These are phyloP conservation scores for Acrobasis repandana DNA, from an alignment of 2,888 invertebrate genomes.

Conservation along the genomic window DNA sequence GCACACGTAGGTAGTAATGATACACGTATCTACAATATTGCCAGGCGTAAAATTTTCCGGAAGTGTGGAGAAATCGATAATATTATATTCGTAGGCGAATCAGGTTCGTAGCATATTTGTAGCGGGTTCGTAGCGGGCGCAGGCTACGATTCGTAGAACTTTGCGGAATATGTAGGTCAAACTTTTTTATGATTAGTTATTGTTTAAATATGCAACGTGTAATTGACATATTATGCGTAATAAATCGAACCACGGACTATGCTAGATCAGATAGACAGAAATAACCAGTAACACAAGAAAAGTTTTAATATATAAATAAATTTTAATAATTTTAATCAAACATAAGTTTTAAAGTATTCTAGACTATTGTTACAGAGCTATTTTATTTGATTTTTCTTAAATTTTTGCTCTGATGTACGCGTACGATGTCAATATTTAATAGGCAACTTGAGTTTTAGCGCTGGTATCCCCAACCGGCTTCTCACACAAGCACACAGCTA, in stretches of 20 bases:
- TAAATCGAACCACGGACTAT: too few relatives aligned
- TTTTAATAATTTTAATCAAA: too few relatives aligned
- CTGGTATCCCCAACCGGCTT: constrained; percentile 53
- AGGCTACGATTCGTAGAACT: not conserved
- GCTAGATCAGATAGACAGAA: too few relatives aligned
- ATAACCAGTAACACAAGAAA: too few relatives aligned
- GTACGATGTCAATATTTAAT: not conserved
- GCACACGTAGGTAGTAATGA: not conserved
- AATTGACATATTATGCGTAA: too few relatives aligned
- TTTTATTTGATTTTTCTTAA: too few relatives aligned
- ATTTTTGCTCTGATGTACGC: too few relatives aligned
- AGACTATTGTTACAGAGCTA: too few relatives aligned
- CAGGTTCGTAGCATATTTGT: not conserved
- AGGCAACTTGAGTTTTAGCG: not conserved
- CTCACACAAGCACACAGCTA: constrained; percentile 56
- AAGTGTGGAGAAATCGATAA: not conserved
- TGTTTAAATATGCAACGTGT: too few relatives aligned
- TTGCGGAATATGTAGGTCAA: not conserved
- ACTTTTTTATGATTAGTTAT: too few relatives aligned
- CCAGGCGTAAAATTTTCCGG: not conserved
- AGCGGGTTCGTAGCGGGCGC: not conserved
- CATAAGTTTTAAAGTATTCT: too few relatives aligned
- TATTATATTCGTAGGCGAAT: not conserved
- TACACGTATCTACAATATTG: constrained; percentile 6
- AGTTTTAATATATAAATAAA: too few relatives aligned